Base-by-base conservation (phyloP, 1,140 invertebrate genomes). In the Pseudomyrmex pallidus region DNA sequence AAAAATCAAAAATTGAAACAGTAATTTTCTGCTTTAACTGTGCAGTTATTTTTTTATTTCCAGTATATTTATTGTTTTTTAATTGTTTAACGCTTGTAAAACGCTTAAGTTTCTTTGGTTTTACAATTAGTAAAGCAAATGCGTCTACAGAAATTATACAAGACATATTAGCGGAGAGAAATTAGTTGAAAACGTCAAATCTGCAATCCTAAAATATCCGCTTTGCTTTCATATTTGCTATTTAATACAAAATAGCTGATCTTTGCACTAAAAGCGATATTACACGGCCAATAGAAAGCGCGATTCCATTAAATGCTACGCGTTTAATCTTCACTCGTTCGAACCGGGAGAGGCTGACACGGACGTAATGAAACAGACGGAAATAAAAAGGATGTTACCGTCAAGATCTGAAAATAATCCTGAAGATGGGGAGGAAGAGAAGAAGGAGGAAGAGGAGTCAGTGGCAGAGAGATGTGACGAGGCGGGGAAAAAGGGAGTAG, bases 371-470 rank as follows among this genome's bases (percentile, higher is more conserved):
- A 80, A 80, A 80, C 66, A 72, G 66, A 56, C 66, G 67, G 54
- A 80, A 80, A 80, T 80, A 80, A 80, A 80, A 80, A 80, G 66
- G 76, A 80, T 48, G 76, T 80, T 72, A 80, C 76, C 66, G 76
- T 80, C 76, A 80, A 72, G 76, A 80, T 80, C 76, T 80, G 76
- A 80, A 80, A 80, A 80, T 78, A 78, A 78, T 70, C 76, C 66
- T 22, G 52, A 78, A 78, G 67, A 61, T 70, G 20, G 54, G 54
- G 4, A 59, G 76, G 5, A 35, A 35, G n/a, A 57, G 35, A 10
- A 15, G 52, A 22, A 78, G 54, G 44, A 70, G 22, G 46, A 2
- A 7, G 50, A 64, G 15, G 15, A 20, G 2, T 25, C 35, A 5
- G 66, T 5, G 56, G 25, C 17, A 68, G 48, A 63, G 35, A 50